Conservation (phyloP, 1,140 invertebrate species). For the Gyrodactylus salaris region DNA sequence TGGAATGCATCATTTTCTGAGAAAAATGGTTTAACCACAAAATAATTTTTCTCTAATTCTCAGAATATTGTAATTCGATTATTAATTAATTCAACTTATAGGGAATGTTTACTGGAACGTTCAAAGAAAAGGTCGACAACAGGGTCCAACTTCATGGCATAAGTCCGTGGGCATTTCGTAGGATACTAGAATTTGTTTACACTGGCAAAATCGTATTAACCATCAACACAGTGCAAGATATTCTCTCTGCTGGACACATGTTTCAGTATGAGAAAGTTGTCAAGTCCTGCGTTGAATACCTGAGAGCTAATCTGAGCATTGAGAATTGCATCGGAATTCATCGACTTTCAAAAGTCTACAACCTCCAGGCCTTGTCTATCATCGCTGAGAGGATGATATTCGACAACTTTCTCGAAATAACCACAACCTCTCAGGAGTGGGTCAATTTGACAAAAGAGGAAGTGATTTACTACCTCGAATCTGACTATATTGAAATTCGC, state of each 20-base stretch:
- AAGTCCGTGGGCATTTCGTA: slow-evolving; percentile 18
- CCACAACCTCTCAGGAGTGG: background rate
- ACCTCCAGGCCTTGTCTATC: background rate
- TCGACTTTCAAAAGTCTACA: background rate
- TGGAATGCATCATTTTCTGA: too few relatives aligned
- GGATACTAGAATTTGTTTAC: slow-evolving; percentile 20
- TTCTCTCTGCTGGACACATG: slow-evolving; percentile 19
- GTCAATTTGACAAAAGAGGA: background rate
- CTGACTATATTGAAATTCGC: background rate
- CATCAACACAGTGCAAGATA: slow-evolving; percentile 18
- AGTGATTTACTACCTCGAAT: background rate
- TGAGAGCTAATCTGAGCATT: background rate
- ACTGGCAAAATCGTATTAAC: slow-evolving; percentile 18
- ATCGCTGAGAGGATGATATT: background rate
- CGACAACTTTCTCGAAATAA: background rate
- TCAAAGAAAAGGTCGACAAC: slow-evolving; percentile 9
- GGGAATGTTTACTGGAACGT: slow-evolving; percentile 15
- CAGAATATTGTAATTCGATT: too few relatives aligned
- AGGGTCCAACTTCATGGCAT: slow-evolving; percentile 15
- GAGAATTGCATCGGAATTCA: background rate
- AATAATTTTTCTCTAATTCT: too few relatives aligned
- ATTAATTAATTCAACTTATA: too few relatives aligned
- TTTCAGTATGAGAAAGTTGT: slow-evolving; percentile 21
- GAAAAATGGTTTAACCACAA: too few relatives aligned
- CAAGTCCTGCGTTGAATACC: slow-evolving; percentile 12